Evolutionary conservation across 2,888 invertebrate genomes (phyloP), one percentile per base, ranked within the genome.

Genomic region (Parascotia fuliginaria): DNA sequence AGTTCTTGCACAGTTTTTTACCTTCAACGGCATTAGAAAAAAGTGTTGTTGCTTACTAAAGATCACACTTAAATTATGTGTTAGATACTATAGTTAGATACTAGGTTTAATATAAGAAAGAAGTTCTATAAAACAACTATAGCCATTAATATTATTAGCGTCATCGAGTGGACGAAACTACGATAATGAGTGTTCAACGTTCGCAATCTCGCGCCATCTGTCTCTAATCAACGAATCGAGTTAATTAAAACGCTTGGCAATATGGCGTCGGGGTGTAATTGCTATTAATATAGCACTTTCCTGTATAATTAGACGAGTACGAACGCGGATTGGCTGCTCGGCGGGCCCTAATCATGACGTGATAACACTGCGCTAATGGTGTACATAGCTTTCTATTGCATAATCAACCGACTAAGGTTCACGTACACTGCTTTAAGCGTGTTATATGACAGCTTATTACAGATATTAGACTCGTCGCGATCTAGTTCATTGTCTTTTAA

Each of bases 211-310:
- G 83, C 87, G 80, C 87, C 89, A 89, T 89, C 88, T 91, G 90
- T 88, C 86, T 81, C 88, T 87, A 89, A 91, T 91, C 90, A 91
- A 87, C 89, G 89, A 83, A 88, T 87, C 77, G 80, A 90, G 90
- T 91, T 89, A 90, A 92, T 92, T 89, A 91, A 92, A 91, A 89
- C 88, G 89, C 84, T 83, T 81, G 80, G 87, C 89, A 91, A 88
- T 87, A 91, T 91, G 91, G 91, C 91, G 89, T 83, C 87, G 73
- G 83, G 75, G 81, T 83, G 86, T 89, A 87, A 91, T 91, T 90
- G 89, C 91, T 91, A 92, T 89, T 92, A 90, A 92, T 92, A 92
- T 90, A 90, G 89, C 86, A 84, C 86, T 87, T 86, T 87, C 86
- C 89, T 86, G 89, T 87, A 88, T 90, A 91, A 92, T 91, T 88